Evolutionary conservation across 2,888 invertebrate species (phyloP).

Genomic region (Julus scandinavius): DNA sequence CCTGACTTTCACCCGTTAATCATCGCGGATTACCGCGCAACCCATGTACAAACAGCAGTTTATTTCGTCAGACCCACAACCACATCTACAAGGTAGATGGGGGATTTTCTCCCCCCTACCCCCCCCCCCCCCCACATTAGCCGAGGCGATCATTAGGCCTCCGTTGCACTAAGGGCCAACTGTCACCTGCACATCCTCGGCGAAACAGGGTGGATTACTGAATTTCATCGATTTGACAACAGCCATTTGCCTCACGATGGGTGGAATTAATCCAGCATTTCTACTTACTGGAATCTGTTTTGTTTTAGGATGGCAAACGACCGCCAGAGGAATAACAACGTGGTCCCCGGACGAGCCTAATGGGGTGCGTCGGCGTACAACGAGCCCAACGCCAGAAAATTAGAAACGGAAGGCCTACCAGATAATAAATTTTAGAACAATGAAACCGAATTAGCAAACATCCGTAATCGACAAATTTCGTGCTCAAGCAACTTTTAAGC

Average conservation of each 20-base stretch:
- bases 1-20: neutral
- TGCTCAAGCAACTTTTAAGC: slow-evolving; percentile 52
- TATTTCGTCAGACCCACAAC: neutral
- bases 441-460: slow-evolving; percentile 54
- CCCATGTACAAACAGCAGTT: slow-evolving; percentile 28
- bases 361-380: slow-evolving; percentile 52
- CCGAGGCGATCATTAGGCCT: neutral
- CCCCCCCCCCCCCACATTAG: neutral
- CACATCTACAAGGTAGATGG: slow-evolving; percentile 9
- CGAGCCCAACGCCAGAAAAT: slow-evolving; percentile 47
- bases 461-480: slow-evolving; percentile 54
- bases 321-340: slow-evolving; percentile 50
- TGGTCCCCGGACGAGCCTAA: slow-evolving; percentile 50
- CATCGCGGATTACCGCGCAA: slow-evolving; percentile 8
- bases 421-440: slow-evolving; percentile 53
- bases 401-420: slow-evolving; percentile 50
- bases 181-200: neutral
- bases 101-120: neutral
- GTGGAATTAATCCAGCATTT: slow-evolving; percentile 39
- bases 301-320: slow-evolving; percentile 45
- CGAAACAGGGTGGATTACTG: neutral
- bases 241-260: slow-evolving; percentile 44
- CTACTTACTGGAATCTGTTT: slow-evolving; percentile 35
- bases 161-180: neutral
- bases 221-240: slow-evolving; percentile 51